Percentiles rank a stretch among this genome's conserved stretches.
Evolutionary conservation across 2,113 vertebrate genomes (phyloP).

Genomic region (Halichoerus grypus): DNA sequence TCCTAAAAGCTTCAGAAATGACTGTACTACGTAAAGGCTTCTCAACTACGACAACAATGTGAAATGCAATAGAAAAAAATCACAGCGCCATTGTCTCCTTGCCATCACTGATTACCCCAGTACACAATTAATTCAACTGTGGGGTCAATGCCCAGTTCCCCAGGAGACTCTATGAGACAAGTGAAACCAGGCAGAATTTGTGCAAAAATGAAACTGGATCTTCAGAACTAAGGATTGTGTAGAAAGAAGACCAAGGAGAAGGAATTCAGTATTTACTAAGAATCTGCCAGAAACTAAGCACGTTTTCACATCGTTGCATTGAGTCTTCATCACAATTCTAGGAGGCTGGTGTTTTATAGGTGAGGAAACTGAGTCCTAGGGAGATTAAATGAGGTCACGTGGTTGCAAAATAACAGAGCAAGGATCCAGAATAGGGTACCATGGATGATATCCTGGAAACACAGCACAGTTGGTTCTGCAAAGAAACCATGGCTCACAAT

Average conservation of each 20-base stretch:
- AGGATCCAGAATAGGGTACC: not conserved
- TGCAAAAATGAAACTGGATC: not conserved
- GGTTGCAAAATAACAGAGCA: not conserved
- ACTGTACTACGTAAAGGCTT: not conserved
- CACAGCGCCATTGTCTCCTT: not conserved
- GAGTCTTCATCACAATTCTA: not conserved
- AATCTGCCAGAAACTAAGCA: not conserved
- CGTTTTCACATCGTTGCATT: not conserved
- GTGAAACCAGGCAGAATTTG: not conserved
- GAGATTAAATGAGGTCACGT: not conserved
- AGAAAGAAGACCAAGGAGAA: not conserved
- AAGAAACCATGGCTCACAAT: not conserved
- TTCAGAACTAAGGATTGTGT: not conserved
- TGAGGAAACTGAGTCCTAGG: not conserved
- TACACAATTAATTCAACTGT: not conserved
- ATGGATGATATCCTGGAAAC: not conserved
- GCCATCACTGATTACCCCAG: not conserved
- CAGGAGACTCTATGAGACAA: not conserved
- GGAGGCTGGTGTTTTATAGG: not conserved
- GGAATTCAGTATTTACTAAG: not conserved
- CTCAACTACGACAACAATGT: not conserved
- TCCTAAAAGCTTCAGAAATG: constrained; percentile 14
- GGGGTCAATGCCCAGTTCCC: not conserved
- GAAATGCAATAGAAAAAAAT: not conserved
- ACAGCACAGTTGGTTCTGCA: not conserved